Evolutionary conservation across 2,888 invertebrate genomes (phyloP).

Genomic region (Apodemia mormo): DNA sequence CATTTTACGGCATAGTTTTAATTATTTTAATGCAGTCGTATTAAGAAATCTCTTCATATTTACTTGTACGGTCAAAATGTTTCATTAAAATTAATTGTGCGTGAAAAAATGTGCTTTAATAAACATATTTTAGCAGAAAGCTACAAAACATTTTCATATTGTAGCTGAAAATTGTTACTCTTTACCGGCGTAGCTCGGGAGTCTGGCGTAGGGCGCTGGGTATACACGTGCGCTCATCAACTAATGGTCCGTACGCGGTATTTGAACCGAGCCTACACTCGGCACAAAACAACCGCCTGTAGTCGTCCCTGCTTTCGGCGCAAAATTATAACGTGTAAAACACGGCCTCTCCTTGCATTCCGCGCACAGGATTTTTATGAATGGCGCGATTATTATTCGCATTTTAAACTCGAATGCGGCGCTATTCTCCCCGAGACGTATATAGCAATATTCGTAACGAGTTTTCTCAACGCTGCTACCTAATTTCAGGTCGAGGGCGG

Average conservation of each 20-base stretch:
- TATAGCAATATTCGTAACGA: slow-evolving; percentile 80
- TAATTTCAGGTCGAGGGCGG: slow-evolving; percentile 74
- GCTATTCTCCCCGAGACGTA: slow-evolving; percentile 75
- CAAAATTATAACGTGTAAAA: slow-evolving; percentile 81
- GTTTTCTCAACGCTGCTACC: slow-evolving; percentile 75
- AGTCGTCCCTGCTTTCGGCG: slow-evolving; percentile 73
- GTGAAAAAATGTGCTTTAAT: slow-evolving; percentile 71
- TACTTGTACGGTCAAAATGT: slow-evolving; percentile 59
- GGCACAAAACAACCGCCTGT: slow-evolving; percentile 70
- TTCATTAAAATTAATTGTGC: slow-evolving; percentile 72
- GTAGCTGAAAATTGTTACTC: slow-evolving; percentile 76
- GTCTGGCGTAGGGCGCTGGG: slow-evolving; percentile 54
- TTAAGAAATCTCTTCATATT: slow-evolving; percentile 24
- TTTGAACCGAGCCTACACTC: slow-evolving; percentile 80
- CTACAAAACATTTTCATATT: slow-evolving; percentile 78
- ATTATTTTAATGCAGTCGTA: slow-evolving; percentile 26
- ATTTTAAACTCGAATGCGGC: slow-evolving; percentile 79
- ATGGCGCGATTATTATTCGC: slow-evolving; percentile 80
- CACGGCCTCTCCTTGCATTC: slow-evolving; percentile 77
- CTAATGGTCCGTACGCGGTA: slow-evolving; percentile 82
- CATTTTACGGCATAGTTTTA: slow-evolving; percentile 22
- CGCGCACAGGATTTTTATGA: slow-evolving; percentile 78
- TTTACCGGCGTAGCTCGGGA: slow-evolving; percentile 51
- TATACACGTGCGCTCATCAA: slow-evolving; percentile 77
- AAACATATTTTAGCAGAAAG: slow-evolving; percentile 72